Base-by-base conservation (phyloP, 2,888 invertebrate species). In the Epirrhoe alternata region DNA sequence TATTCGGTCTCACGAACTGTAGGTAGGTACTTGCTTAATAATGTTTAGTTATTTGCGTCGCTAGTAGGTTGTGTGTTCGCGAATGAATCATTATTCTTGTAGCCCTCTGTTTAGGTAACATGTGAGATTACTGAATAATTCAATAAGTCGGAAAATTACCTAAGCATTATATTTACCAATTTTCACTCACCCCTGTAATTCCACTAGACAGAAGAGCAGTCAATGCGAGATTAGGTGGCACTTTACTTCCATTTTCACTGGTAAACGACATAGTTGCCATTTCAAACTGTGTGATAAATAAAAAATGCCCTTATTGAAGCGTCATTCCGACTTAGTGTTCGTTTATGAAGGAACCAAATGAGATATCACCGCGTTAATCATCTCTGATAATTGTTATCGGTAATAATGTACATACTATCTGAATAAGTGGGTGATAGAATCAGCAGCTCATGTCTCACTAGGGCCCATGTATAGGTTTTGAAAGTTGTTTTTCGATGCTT, bases 341-440 rank as follows among this genome's bases (percentile, higher is more conserved):
- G 78, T 72, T 75, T 77, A 78, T 78, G 78, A 85, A 86, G 83
- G 82, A 82, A 82, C 78, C 78, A 75, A 77, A 77, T 74, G 75
- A 75, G 74, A 76, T 82, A 85, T 84, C 81, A 75, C 68, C 64
- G 64, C 70, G 78, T 84, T 87, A 88, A 86, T 89, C 88, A 81
- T 75, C 77, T 74, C 81, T 83, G 89, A 89, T 89, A 89, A 89
- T 89, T 88, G 85, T 88, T 89, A 89, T 89, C 89, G 80, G 73
- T 79, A 85, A 80, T 86, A 86, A 84, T 84, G 78, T 70, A n/a
- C 58, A 63, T 62, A 45, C 63, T 73, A 74, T 72, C 71, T 66
- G 67, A 60, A 70, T 59, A 65, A 68, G 69, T 59, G 51, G 72
- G 51, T 51, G 70, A 64, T 66, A 62, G 61, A 66, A 64, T 68